Evolutionary conservation across 2,113 vertebrate genomes (phyloP), one percentile per base, ranked within the genome.

Genomic region (Xiphorhynchus elegans): DNA sequence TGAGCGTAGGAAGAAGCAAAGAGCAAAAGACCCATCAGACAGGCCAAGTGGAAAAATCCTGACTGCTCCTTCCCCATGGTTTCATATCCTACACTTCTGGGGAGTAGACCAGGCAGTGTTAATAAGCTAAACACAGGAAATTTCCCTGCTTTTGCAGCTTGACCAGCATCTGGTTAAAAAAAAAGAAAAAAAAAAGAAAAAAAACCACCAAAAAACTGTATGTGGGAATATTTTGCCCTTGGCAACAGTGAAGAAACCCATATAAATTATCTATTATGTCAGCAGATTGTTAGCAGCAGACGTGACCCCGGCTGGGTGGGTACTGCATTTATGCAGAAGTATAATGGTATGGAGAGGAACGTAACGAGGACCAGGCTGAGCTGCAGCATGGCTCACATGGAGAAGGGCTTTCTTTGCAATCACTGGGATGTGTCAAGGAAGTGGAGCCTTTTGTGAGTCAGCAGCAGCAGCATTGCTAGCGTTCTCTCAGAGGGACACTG

Each of bases 281-380:
- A 35, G 69, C 96, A 96, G 90, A 95, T 95, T 86, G 92, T 90
- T 95, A 96, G 92, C 90, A 96, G 86, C 93, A 86, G 88, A 90
- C 88, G 1, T 82, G 96, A 96, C 92, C 92, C 92, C 69, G 5
- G 62, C 78, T 96, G 95, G 69, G 95, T 94, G 92, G 92, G 96
- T 96, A 94, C 69, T 20, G 50, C 8, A 0, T 82, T 86, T 46
- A 33, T 46, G 76, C 83, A 89, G 83, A 84, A 93, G 56, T 39
- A 35, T 14, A 72, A 81, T 16, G 76, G 74, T 81, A 90, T 10
- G 18, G 83, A 87, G 86, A 74, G 40, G 83, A 89, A 23, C 83
- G 7, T 96, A 96, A 96, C 78, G 63, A 96, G 93, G 96, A 95
- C 39, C 96, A 96, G 92, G 92, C 84, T 87, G 76, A 90, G 86